These are phyloP conservation scores for Leucoraja ocellata DNA, from an alignment of 2,797 vertebrate genomes.

Conservation along the genomic window DNA sequence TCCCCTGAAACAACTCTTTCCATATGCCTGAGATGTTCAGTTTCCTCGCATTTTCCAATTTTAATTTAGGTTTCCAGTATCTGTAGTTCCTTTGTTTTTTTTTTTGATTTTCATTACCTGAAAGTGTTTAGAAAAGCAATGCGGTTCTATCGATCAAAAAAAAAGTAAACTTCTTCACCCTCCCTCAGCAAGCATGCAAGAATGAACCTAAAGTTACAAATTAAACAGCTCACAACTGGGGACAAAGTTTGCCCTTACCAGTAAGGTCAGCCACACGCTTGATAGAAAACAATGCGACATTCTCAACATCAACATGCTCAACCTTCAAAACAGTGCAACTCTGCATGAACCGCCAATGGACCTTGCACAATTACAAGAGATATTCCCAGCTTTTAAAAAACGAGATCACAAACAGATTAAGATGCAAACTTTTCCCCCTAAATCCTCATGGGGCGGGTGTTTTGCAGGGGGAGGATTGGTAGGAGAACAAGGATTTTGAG, in stretches of 20 bases:
- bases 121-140: not conserved
- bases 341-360: not conserved
- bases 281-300: not conserved
- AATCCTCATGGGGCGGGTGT: not conserved
- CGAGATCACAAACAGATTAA: not conserved
- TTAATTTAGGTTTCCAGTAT: no score
- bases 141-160: not conserved
- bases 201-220: not conserved
- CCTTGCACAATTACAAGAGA: not conserved
- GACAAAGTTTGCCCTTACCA: no score
- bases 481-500: not conserved
- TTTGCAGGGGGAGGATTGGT: no score
- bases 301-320: not conserved
- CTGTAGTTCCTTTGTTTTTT: no score
- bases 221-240: not conserved
- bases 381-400: not conserved
- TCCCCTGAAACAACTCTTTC: no score
- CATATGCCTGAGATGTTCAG: no score
- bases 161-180: not conserved
- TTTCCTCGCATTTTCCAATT: no score
- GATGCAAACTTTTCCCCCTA: not conserved
- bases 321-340: not conserved
- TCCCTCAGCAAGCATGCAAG: not conserved
- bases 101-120: no score
- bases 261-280: not conserved